Percentiles rank a stretch among this genome's conserved stretches.
These are phyloP conservation scores for Oreochromis mossambicus DNA, from an alignment of 2,797 vertebrate species.

Conservation along the genomic window DNA sequence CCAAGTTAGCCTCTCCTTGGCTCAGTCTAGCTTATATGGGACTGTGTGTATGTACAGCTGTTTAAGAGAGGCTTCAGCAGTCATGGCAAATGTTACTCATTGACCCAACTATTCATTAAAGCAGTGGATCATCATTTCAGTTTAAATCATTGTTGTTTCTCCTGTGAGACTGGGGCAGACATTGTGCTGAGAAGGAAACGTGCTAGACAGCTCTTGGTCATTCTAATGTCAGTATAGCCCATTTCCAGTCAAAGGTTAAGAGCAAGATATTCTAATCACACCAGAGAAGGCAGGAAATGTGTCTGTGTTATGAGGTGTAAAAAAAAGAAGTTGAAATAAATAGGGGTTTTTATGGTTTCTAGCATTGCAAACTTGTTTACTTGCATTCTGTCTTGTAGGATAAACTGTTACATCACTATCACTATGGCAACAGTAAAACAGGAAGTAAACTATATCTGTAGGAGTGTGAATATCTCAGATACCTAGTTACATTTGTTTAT, in stretches of 20 bases:
- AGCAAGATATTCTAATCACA: neutral
- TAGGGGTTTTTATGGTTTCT: neutral
- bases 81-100: conserved; percentile 41
- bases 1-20: neutral
- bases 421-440: conserved; percentile 48
- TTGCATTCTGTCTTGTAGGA: neutral
- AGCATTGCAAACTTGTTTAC: neutral
- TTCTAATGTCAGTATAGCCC: neutral
- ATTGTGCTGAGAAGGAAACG: conserved; percentile 31
- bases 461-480: neutral
- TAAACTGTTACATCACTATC: neutral
- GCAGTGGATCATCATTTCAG: neutral
- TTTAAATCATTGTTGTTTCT: conserved; percentile 19
- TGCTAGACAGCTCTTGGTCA: neutral
- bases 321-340: neutral
- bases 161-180: conserved; percentile 34
- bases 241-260: neutral
- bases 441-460: conserved; percentile 35
- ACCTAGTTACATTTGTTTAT: neutral
- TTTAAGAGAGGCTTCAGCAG: conserved; percentile 19
- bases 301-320: neutral
- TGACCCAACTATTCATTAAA: conserved; percentile 18
- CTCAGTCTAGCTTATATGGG: neutral
- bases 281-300: neutral
- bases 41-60: neutral